Base-by-base conservation (phyloP, 1,140 invertebrate species). In the Xylocopa sonorina region DNA sequence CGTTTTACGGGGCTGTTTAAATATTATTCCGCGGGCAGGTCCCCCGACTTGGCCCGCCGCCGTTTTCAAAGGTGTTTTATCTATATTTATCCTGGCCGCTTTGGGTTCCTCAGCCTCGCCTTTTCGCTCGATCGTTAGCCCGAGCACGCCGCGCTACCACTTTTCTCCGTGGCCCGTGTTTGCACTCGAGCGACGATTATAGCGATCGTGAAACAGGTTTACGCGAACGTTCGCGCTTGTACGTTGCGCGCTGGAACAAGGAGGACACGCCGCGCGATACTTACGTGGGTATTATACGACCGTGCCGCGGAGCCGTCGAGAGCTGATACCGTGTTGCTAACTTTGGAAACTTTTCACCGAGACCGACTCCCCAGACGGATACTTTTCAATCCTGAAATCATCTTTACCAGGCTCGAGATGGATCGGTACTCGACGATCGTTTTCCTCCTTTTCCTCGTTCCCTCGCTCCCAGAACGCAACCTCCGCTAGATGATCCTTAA, bases 1-100 rank as follows among this genome's bases (percentile, higher is more conserved):
- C 74, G 46, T 77, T 83, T 66, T 67, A 67, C 27, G 57, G 46
- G n/a, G 55, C 48, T 73, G 41, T 60, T 83, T 78, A 78, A 83
- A 78, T 76, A 76, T 76, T 76, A 76, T 76, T 67, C 51, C 29
- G 16, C 7, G 38, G 53, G 6, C 55, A 50, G 53, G 34, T 14
- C n/a, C 29, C 2, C 10, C 53, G 2, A 55, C 29, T n/a, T 7
- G n/a, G 5, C n/a, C 50, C 18, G 14, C 51, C 51, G 0, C 50
- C 5, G 6, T 55, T 71, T 46, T 18, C 60, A 55, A 66, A 41
- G 63, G 50, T 64, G 41, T 76, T 67, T n/a, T 34, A 82, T 55
- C 62, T 64, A 53, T 60, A 67, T 78, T 66, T 83, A 78, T 50
- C 50, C 64, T 50, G 21, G 62, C 6, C 50, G 38, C 27, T 60